phyloP scores from a whole-genome alignment of 2,888 invertebrate species.

The Phragmatobia fuliginosa region DNA sequence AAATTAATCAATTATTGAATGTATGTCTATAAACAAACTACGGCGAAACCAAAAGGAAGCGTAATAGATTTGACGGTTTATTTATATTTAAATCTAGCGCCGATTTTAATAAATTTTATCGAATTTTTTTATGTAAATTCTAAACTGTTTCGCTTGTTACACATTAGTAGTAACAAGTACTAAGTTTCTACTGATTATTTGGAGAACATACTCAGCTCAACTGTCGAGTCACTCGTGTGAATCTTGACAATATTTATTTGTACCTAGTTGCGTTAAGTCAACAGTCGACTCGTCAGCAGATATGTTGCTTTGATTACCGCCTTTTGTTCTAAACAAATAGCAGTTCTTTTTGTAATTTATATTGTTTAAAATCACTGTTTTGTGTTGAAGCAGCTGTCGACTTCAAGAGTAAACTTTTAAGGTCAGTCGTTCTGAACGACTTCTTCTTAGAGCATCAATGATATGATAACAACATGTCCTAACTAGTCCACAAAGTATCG shows the following conservation, averaged over 20 bases:
- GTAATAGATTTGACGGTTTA: no score
- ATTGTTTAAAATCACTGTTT: constrained; percentile 15
- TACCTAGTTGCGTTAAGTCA: constrained; percentile 40
- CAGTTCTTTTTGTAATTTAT: constrained; percentile 23
- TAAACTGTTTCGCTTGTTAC: no score
- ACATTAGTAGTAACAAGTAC: neutral
- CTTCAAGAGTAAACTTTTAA: neutral
- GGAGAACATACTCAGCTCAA: neutral
- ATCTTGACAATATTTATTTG: constrained; percentile 37
- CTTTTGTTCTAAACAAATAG: constrained; percentile 47
- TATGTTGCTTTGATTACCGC: constrained; percentile 44
- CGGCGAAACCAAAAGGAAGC: no score
- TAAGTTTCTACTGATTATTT: neutral
- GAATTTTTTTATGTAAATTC: no score
- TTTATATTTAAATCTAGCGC: no score
- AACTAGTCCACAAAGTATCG: neutral
- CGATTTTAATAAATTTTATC: no score
- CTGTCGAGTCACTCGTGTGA: constrained; percentile 9
- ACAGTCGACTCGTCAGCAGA: constrained; percentile 35
- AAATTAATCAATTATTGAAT: neutral
- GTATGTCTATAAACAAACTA: neutral
- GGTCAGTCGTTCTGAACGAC: neutral
- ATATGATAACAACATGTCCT: neutral
- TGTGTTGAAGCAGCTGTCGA: neutral
- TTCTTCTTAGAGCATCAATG: neutral